These are phyloP conservation scores for Pachyrhynchus sulphureomaculatus DNA, from an alignment of 1,140 invertebrate genomes.

Conservation along the genomic window DNA sequence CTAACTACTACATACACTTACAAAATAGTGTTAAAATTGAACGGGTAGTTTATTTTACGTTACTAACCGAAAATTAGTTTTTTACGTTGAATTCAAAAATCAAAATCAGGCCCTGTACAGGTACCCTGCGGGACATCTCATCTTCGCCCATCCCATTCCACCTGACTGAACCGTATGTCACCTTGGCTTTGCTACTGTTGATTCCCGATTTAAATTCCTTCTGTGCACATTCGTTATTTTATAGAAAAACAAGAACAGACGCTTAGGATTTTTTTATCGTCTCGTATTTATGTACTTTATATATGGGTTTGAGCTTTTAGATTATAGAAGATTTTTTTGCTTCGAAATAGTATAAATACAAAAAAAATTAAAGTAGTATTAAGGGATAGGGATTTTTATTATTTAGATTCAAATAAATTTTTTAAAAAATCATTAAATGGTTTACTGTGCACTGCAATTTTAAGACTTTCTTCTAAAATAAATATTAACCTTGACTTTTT, in stretches of 20 bases:
- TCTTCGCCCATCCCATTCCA: slow-evolving; percentile 42
- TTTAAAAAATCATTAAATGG: too few species aligned
- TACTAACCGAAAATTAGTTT: too few species aligned
- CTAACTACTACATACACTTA: neutral
- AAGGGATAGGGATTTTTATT: too few species aligned
- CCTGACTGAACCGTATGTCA: slow-evolving; percentile 42
- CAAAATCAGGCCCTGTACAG: neutral
- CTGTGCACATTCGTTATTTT: slow-evolving; percentile 38
- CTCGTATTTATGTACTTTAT: neutral
- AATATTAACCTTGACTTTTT: too few species aligned
- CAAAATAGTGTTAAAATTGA: neutral
- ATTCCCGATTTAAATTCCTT: slow-evolving; percentile 49
- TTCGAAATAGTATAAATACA: too few species aligned
- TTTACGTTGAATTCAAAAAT: neutral
- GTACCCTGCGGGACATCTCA: slow-evolving; percentile 15
- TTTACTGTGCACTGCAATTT: too few species aligned
- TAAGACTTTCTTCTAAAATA: too few species aligned
- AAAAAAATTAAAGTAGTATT: too few species aligned
- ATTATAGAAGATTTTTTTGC: too few species aligned
- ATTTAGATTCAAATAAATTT: too few species aligned
- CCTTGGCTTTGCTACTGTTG: slow-evolving; percentile 48
- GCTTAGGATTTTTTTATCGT: neutral
- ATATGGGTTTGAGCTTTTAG: too few species aligned
- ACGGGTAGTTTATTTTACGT: neutral
- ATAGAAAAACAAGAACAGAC: slow-evolving; percentile 43